A percentile compares a stretch with the other conserved stretches of the same genome.
phyloP scores from a whole-genome alignment of 64 coral and sea anemone species.

The Trachythela sp. region DNA sequence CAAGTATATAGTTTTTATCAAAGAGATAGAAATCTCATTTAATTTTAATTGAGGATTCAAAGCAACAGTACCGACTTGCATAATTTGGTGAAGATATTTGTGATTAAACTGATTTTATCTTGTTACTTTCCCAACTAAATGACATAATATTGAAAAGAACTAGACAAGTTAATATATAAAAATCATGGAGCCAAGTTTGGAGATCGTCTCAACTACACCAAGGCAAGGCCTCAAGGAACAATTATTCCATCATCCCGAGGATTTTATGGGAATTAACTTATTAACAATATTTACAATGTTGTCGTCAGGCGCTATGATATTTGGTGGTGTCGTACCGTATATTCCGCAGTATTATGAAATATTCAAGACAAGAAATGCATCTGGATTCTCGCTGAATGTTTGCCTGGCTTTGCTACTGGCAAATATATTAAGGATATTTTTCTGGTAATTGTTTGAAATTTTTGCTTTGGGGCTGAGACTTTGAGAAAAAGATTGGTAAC shows the following conservation, averaged over 20 bases:
- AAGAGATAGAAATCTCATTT: no score
- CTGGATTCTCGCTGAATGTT: slow-evolving; percentile 90
- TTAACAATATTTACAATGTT: slow-evolving; percentile 40
- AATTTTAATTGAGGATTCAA: no score
- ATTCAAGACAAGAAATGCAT: slow-evolving; percentile 56
- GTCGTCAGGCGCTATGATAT: slow-evolving; percentile 86
- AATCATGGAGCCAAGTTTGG: neutral
- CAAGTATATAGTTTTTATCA: no score
- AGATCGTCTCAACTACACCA: neutral
- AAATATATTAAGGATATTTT: slow-evolving; percentile 93
- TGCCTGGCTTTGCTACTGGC: slow-evolving; percentile 86
- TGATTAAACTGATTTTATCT: no score
- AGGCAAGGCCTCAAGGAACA: neutral
- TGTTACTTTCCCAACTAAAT: no score
- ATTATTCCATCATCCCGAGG: neutral
- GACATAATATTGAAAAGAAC: no score
- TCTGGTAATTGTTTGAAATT: slow-evolving; percentile 67
- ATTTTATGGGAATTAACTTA: slow-evolving; percentile 3
- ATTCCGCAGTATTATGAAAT: slow-evolving; percentile 98
- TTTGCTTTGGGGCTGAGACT: no score
- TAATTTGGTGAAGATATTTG: no score
- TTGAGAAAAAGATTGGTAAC: no score
- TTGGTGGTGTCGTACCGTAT: slow-evolving; percentile 94
- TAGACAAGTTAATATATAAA: neutral
- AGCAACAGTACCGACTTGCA: no score